These are phyloP conservation scores for Brienomyrus longianalis DNA, from an alignment of 2,113 vertebrate genomes.

Conservation along the genomic window DNA sequence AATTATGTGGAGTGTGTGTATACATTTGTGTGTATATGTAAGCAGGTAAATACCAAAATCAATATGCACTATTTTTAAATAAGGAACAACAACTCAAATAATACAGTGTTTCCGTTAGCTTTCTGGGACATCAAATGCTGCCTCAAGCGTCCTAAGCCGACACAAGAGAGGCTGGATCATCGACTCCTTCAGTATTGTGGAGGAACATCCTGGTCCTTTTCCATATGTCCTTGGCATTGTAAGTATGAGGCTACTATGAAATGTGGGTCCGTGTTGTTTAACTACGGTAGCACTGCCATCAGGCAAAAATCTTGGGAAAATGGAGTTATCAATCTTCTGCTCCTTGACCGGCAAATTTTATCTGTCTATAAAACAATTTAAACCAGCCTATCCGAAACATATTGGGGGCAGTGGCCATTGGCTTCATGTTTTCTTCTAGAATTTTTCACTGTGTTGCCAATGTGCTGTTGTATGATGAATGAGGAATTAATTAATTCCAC, in stretches of 20 bases:
- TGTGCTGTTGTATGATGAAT: background rate
- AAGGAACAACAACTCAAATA: background rate
- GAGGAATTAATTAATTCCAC: background rate
- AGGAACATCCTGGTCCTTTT: conserved; percentile 47
- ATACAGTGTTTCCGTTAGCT: conserved; percentile 5
- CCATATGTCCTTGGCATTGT: conserved; percentile 50
- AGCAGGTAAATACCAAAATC: background rate
- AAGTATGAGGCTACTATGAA: conserved; percentile 16
- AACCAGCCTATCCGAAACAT: background rate
- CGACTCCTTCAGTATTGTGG: conserved; percentile 43
- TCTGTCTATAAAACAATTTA: background rate
- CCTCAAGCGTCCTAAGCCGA: conserved; percentile 31
- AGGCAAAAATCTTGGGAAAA: background rate
- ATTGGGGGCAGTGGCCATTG: background rate
- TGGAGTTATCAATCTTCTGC: background rate
- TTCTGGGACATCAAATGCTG: background rate
- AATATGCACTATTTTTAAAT: background rate
- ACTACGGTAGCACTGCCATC: background rate
- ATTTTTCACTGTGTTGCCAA: background rate
- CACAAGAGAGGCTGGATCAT: conserved; percentile 47
- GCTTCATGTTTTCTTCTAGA: background rate
- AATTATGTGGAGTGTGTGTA: background rate
- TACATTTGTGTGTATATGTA: background rate
- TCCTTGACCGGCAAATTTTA: background rate
- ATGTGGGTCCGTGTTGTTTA: background rate